These are phyloP conservation scores for Probaryconus sp. DNA, from an alignment of 1,140 invertebrate genomes.

Conservation along the genomic window DNA sequence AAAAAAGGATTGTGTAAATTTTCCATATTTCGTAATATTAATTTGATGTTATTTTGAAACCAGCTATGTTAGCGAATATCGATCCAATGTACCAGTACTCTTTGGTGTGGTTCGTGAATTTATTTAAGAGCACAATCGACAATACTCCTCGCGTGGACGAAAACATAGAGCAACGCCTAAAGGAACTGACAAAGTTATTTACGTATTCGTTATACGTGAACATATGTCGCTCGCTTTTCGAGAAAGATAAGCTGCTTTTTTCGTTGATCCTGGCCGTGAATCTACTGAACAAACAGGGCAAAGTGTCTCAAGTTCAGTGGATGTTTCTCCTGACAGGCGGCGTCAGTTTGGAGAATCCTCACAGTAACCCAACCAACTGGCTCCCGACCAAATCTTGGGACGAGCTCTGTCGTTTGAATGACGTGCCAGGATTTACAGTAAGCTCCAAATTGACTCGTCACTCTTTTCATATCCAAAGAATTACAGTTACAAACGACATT, in stretches of 20 bases:
- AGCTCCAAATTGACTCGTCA: conserved; percentile 46
- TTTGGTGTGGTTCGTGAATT: conserved; percentile 94
- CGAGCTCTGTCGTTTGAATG: conserved; percentile 86
- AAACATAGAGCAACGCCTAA: conserved; percentile 85
- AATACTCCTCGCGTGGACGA: conserved; percentile 94
- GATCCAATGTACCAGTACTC: conserved; percentile 99
- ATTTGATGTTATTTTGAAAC: no score
- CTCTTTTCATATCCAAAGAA: conserved; percentile 24
- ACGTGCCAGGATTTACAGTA: conserved; percentile 79
- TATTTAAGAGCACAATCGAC: conserved; percentile 92
- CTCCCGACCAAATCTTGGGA: conserved; percentile 89
- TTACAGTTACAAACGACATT: conserved; percentile 6
- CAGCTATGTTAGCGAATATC: conserved; percentile 92
- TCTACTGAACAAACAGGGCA: conserved; percentile 86
- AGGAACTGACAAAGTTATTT: conserved; percentile 88
- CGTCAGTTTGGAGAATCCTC: conserved; percentile 87
- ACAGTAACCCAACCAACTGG: conserved; percentile 86
- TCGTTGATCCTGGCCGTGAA: conserved; percentile 92
- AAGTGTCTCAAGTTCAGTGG: conserved; percentile 87
- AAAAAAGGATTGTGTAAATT: no score
- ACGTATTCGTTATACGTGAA: conserved; percentile 95
- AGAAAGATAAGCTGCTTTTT: conserved; percentile 96
- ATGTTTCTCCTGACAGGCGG: conserved; percentile 94
- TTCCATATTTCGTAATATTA: background rate
- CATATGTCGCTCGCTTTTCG: conserved; percentile 96